A percentile compares a stretch with the other conserved stretches of the same genome.
These are phyloP conservation scores for Burhinus oedicnemus DNA, from an alignment of 2,113 vertebrate genomes.

Conservation along the genomic window DNA sequence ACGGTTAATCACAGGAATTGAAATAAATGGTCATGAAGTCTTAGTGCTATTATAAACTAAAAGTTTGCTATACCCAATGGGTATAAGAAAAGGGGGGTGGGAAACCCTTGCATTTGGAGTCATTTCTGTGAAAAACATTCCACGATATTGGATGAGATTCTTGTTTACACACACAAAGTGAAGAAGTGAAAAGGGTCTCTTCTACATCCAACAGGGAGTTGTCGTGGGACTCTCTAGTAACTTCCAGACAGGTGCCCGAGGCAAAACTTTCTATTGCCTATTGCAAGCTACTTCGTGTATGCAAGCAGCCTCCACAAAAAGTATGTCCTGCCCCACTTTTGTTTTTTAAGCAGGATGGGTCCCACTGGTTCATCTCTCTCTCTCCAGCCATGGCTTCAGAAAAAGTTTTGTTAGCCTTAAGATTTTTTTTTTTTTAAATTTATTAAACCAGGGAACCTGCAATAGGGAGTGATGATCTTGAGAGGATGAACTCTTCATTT, in stretches of 20 bases:
- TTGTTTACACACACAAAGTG: background rate
- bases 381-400: background rate
- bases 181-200: background rate
- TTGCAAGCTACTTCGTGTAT: background rate
- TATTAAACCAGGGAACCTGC: background rate
- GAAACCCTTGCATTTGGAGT: background rate
- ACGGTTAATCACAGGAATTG: conserved; percentile 61
- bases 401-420: background rate
- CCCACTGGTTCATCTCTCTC: background rate
- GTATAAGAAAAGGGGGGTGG: background rate
- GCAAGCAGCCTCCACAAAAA: background rate
- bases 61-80: background rate
- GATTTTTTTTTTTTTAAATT: background rate
- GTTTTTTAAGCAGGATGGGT: background rate
- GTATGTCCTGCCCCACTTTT: background rate
- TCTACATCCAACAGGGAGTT: background rate
- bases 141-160: background rate
- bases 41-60: conserved; percentile 5
- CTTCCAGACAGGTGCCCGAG: background rate
- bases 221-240: background rate
- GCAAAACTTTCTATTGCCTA: background rate
- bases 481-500: background rate
- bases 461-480: background rate
- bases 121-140: background rate
- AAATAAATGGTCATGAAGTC: conserved; percentile 47